A percentile compares a stretch with the other conserved stretches of the same genome.
Conservation (phyloP, 2,888 invertebrate genomes). For the Lasioglossum pauxillum region DNA sequence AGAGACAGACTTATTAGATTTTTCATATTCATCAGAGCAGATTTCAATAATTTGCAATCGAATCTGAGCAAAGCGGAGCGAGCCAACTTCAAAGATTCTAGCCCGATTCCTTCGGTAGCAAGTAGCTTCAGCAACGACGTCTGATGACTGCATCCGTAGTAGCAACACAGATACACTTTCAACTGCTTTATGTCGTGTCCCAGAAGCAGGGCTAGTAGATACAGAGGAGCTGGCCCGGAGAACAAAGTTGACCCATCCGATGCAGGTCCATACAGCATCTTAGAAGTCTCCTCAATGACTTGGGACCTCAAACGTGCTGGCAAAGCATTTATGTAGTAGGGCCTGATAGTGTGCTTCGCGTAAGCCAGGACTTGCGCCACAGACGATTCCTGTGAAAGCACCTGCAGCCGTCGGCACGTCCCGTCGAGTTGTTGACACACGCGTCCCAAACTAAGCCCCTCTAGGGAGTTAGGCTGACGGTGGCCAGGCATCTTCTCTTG, state of each 20-base stretch:
- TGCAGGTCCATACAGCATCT: slow-evolving; percentile 80
- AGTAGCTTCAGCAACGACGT: slow-evolving; percentile 82
- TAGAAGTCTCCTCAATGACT: slow-evolving; percentile 82
- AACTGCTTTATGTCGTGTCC: slow-evolving; percentile 82
- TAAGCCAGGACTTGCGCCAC: slow-evolving; percentile 80
- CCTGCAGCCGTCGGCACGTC: slow-evolving; percentile 82
- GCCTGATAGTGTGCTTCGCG: slow-evolving; percentile 81
- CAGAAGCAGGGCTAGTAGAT: slow-evolving; percentile 82
- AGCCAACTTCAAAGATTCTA: slow-evolving; percentile 82
- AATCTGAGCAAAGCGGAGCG: slow-evolving; percentile 82
- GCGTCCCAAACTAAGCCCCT: slow-evolving; percentile 82
- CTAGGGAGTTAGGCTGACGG: slow-evolving; percentile 82
- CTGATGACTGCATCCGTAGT: slow-evolving; percentile 85
- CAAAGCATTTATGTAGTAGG: slow-evolving; percentile 82
- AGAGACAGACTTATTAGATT: slow-evolving; percentile 81
- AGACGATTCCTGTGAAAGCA: slow-evolving; percentile 82
- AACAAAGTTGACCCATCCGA: slow-evolving; percentile 81
- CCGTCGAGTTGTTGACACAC: slow-evolving; percentile 83
- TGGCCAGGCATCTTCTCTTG: slow-evolving; percentile 81
- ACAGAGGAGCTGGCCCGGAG: slow-evolving; percentile 83
- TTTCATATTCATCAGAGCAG: slow-evolving; percentile 81
- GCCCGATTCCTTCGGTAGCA: slow-evolving; percentile 81
- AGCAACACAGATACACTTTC: slow-evolving; percentile 84
- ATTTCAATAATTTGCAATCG: slow-evolving; percentile 82
- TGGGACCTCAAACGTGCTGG: slow-evolving; percentile 82